These are phyloP conservation scores for Oegoconia quadripuncta DNA, from an alignment of 2,888 invertebrate genomes.

Conservation along the genomic window DNA sequence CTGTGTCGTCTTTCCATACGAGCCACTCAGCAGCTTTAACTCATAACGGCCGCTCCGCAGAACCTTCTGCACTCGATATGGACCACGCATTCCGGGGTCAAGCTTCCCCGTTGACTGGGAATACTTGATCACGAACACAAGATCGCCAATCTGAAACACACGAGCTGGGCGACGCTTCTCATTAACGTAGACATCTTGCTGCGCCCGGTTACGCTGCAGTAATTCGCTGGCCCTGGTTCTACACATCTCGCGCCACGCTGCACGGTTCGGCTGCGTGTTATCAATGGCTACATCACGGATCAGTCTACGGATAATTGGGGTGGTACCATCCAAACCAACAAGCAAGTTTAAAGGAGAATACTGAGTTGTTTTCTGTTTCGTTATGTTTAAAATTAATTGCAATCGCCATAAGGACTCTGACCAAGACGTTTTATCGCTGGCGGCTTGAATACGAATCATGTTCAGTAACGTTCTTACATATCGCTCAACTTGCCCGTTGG, in stretches of 20 bases:
- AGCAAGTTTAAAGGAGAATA: constrained; percentile 16
- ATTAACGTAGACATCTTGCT: constrained; percentile 12
- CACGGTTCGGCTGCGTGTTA: constrained; percentile 6
- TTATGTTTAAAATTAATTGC: constrained; percentile 16
- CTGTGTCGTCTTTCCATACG: constrained; percentile 18
- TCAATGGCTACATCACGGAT: constrained; percentile 14
- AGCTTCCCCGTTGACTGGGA: constrained; percentile 20
- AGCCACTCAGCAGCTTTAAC: no score
- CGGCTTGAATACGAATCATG: no score
- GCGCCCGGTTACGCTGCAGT: constrained; percentile 1
- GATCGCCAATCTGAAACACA: constrained; percentile 4
- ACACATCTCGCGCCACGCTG: constrained; percentile 6
- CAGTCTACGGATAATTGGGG: constrained; percentile 12
- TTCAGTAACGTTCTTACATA: no score
- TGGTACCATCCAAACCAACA: constrained; percentile 12
- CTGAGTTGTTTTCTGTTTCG: no score
- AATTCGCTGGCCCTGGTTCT: constrained; percentile 6
- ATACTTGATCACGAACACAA: no score
- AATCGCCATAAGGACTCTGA: constrained; percentile 16
- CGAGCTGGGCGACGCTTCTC: constrained; percentile 1
- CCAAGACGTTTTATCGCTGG: no score
- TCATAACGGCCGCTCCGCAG: constrained; percentile 15
- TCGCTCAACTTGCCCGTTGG: no score
- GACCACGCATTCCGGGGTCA: constrained; percentile 12
- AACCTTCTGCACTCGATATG: background rate